Conservation (phyloP, 1,140 invertebrate species). For the Drosophila yakuba region DNA sequence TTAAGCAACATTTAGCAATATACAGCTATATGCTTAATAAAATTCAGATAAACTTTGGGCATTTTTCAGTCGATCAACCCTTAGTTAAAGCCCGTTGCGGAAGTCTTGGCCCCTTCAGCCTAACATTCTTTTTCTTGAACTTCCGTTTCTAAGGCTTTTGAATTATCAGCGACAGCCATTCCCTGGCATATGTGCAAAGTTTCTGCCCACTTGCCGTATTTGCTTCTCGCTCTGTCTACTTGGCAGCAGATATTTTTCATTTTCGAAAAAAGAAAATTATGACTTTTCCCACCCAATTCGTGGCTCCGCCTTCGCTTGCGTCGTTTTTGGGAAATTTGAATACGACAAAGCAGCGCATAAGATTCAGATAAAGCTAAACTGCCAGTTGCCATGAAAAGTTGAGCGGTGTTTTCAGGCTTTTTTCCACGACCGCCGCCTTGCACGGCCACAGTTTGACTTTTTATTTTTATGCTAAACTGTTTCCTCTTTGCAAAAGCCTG, state of each 20-base stretch:
- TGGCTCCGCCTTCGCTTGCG: conserved; percentile 26
- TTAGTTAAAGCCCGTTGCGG: not conserved
- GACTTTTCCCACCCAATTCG: conserved; percentile 53
- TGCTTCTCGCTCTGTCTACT: conserved; percentile 16
- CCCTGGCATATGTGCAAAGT: conserved; percentile 68
- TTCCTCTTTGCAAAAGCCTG: conserved; percentile 60
- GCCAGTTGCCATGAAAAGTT: conserved; percentile 51
- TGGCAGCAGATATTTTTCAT: conserved; percentile 55
- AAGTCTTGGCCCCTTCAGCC: conserved; percentile 47
- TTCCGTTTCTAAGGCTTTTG: conserved; percentile 30
- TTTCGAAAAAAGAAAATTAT: conserved; percentile 68
- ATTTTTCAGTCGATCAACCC: too few species aligned
- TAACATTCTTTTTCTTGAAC: conserved; percentile 59
- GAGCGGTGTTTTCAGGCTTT: conserved; percentile 43
- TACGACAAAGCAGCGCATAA: conserved; percentile 68
- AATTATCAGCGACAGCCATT: conserved; percentile 22
- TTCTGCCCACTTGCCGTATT: conserved; percentile 63
- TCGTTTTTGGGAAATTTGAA: conserved; percentile 71
- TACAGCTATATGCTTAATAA: too few species aligned
- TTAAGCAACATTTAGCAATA: too few species aligned
- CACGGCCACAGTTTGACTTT: conserved; percentile 54
- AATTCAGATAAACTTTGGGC: too few species aligned
- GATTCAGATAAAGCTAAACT: conserved; percentile 69
- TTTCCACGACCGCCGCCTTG: conserved; percentile 24
- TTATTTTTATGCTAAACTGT: conserved; percentile 72